A percentile compares a stretch with the other conserved stretches of the same genome.
phyloP scores from a whole-genome alignment of 2,113 vertebrate genomes.

The Platichthys flesus region DNA sequence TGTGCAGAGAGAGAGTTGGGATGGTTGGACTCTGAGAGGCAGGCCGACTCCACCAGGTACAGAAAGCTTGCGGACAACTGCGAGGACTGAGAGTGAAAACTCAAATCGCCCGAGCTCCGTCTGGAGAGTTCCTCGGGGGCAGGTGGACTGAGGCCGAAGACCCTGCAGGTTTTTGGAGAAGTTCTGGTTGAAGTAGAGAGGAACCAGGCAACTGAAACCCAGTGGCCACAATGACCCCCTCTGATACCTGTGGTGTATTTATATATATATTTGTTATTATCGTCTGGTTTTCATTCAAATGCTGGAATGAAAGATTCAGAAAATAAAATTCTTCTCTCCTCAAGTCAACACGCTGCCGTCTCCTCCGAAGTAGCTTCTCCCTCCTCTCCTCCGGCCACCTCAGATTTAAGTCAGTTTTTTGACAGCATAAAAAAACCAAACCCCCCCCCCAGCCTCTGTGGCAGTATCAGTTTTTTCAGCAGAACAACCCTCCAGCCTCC shows the following conservation, averaged over 20 bases:
- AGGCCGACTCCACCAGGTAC: neutral
- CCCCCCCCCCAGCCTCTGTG: neutral
- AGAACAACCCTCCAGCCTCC: neutral
- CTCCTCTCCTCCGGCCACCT: neutral
- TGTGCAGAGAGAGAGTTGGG: conserved; percentile 25
- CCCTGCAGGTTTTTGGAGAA: neutral
- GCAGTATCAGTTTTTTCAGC: neutral
- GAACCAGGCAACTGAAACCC: conserved; percentile 40
- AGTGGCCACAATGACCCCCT: neutral
- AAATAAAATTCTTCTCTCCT: conserved; percentile 12
- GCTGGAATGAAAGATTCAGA: conserved; percentile 20
- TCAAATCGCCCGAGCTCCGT: neutral
- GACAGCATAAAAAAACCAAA: conserved; percentile 41
- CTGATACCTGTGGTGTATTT: neutral
- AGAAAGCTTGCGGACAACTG: neutral
- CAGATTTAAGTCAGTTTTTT: neutral
- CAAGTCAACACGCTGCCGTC: neutral
- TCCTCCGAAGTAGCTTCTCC: neutral
- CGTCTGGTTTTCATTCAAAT: conserved; percentile 20
- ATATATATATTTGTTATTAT: neutral
- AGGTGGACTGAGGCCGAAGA: conserved; percentile 20
- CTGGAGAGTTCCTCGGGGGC: neutral
- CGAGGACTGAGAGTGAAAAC: neutral
- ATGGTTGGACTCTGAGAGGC: neutral
- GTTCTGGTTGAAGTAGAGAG: neutral